Evolutionary conservation across 2,797 vertebrate species (phyloP), one percentile per base, ranked within the genome.

Genomic region (Poeciliopsis gracilis): DNA sequence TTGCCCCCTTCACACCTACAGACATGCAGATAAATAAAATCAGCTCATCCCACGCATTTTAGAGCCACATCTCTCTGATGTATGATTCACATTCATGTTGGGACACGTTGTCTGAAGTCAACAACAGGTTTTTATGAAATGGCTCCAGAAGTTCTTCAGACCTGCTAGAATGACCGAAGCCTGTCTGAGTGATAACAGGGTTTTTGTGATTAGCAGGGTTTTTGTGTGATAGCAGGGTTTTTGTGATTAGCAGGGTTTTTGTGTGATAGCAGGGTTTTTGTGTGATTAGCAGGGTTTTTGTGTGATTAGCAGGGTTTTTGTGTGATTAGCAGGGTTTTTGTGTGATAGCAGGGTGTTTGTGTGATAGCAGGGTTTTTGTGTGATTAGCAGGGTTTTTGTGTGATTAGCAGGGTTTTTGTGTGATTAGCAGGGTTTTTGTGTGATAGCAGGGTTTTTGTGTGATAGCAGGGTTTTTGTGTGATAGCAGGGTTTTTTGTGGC

Each of bases 1-100:
- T 86, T 30, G 78, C 80, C 78, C 81, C 78, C 75, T 49, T 86
- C 80, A 82, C 76, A 86, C 69, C 61, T 76, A 53, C 72, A 82
- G 87, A 91, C 83, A 78, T 77, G 83, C 59, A 72, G 83, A 84
- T 91, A 82, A 91, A 87, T 89, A 83, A 91, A 84, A 74, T 78
- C 84, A 59, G 78, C 75, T 81, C 75, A 82, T 69, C 79, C 69
- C 73, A 72, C 70, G 73, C 33, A 46, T 73, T 77, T 83, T 73
- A 73, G 49, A 80, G 10, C 49, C 53, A 23, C 55, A 72, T 82
- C 30, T 82, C 67, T 85, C 69, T 77, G 53, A 84, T 76, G 69
- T 73, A 59, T 77, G 55, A 46, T 41, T 83, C 70, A 66, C 25
- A 18, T 80, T 69, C 67, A 53, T 75, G 43, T 23, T 67, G 59